Base-by-base conservation (phyloP, 2,888 invertebrate genomes). In the Druceiella hillmani region DNA sequence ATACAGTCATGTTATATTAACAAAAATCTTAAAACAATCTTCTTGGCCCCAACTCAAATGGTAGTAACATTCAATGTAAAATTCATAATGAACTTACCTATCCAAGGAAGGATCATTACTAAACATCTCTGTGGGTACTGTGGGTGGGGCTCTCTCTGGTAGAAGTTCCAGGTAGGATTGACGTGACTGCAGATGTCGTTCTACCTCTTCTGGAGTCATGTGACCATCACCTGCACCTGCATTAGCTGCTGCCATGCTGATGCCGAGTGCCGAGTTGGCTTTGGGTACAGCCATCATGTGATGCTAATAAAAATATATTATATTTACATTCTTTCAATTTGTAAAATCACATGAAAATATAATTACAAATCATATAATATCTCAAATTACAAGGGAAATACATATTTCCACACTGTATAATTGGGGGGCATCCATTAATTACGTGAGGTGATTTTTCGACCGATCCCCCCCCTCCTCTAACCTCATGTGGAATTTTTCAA, bases 111-210 rank as follows among this genome's bases (percentile, higher is more conserved):
- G 89, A 54, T 93, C 92, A 63, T 92, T 92, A 63, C 91, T 92
- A 57, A 94, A 93, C 84, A 93, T 90, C 66, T 93, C 92, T 25
- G 85, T 87, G 3, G 93, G 93, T 16, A 93, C 87, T 7, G 90
- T 89, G 1, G 89, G 83, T 1, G 91, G 89, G 17, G 91, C 87
- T 50, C 87, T 78, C 59, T 91, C 91, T 2, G 87, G 86, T 46
- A 87, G 74, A 45, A 89, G 66, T 61, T 89, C 86, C 65, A 87
- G 66, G 57, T 86, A 81, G 14, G 82, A 81, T 52, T 87, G 87
- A 10, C 86, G 73, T 9, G 90, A 86, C 59, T 92, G 91, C 44
- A 93, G 66, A 58, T 93, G 92, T 24, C 90, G 75, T 59, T 92
- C 90, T 4, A 92, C 86, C 61, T 93, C 92, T 55, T 91, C 92